Evolutionary conservation across 2,888 invertebrate genomes (phyloP), one percentile per base, ranked within the genome.

Genomic region (Caradrina clavipalpis): DNA sequence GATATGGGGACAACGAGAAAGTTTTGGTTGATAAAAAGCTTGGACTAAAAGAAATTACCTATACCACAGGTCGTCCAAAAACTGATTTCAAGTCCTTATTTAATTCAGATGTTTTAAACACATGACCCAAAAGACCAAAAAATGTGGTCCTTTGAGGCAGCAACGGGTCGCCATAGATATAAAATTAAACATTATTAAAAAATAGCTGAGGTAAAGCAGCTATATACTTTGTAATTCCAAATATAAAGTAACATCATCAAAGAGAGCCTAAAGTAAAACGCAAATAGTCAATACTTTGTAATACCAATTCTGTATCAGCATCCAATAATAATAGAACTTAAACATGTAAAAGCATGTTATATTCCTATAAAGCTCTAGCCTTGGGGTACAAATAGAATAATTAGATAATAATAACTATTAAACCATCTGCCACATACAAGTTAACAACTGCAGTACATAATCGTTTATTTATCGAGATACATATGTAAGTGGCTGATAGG

Each of bases 391-490:
- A 61, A 81, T 70, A 55, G 81, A 81, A 61, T 77, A 65, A 81
- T 65, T 62, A 54, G 57, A 62, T 53, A 55, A 65, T 62, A 62
- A 72, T 65, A 53, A 62, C 65, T 15, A 50, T 26, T 26, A 51
- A 26, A 54, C 69, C 63, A 62, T 62, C 57, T 71, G 57, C 68
- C 26, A 49, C 53, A 56, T 55, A 59, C 51, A 45, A 11, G 50
- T 57, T 59, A 51, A 66, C 78, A 78, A 65, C 45, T 35, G 31
- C 61, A 51, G 57, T 73, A 78, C 57, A 73, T 64, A 73, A 67
- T 82, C 66, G 63, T 73, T 73, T 73, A 68, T 73, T 67, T 78
- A 82, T 82, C 74, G 31, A 54, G 42, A 61, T 77, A 83, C 78
- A 74, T 84, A 70, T 70, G 81, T 74, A 69, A 78, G 61, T 56